These are phyloP conservation scores for Mechanitis mazaeus DNA, from an alignment of 2,888 invertebrate genomes.

Conservation along the genomic window DNA sequence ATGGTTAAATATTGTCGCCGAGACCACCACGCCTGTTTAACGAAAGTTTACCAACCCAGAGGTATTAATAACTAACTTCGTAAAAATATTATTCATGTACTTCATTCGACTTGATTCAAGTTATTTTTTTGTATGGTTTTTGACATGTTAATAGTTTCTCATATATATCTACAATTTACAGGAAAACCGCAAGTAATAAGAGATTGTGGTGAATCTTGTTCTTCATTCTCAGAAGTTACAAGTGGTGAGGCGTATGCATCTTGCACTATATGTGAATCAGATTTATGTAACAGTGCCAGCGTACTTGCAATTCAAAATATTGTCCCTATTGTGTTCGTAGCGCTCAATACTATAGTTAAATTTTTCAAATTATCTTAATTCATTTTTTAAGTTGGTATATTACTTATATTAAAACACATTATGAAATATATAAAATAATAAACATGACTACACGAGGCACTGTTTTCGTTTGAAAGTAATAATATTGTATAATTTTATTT, in stretches of 20 bases:
- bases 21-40: conserved; percentile 50
- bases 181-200: conserved; percentile 46
- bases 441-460: too few relatives aligned
- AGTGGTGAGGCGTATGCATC: conserved; percentile 41
- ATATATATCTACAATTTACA: conserved; percentile 31
- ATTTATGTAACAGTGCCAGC: conserved; percentile 52
- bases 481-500: too few relatives aligned
- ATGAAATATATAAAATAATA: too few relatives aligned
- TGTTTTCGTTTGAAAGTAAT: too few relatives aligned
- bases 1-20: conserved; percentile 57
- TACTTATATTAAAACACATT: too few relatives aligned
- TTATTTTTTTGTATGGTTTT: too few relatives aligned
- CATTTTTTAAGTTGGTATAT: too few relatives aligned
- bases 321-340: conserved; percentile 19
- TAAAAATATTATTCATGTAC: too few relatives aligned
- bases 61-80: conserved; percentile 36
- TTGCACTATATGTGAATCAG: conserved; percentile 52
- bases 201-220: conserved; percentile 53
- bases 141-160: too few relatives aligned
- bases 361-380: too few relatives aligned
- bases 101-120: too few relatives aligned
- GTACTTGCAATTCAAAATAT: conserved; percentile 26
- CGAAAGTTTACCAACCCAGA: conserved; percentile 44
- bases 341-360: too few relatives aligned
- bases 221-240: conserved; percentile 33